Evolutionary conservation across 1,140 invertebrate species (phyloP).

Genomic region (Pachyrhynchus sulphureomaculatus): DNA sequence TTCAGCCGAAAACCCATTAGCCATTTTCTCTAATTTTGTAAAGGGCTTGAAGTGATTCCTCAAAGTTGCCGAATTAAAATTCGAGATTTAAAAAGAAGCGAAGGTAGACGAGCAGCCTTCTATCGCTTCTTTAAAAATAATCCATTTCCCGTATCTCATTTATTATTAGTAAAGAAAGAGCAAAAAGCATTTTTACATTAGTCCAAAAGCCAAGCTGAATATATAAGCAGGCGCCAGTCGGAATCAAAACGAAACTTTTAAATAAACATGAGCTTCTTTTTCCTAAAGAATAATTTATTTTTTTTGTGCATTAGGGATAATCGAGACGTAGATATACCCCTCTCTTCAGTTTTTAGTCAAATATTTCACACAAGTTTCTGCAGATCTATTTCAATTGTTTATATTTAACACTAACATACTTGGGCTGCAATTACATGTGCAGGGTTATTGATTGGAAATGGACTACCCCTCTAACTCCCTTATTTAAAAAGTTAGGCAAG

Average conservation of each 20-base stretch:
- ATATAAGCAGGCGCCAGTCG: conserved; percentile 41
- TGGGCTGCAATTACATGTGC: too few species aligned
- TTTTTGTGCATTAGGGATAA: neutral
- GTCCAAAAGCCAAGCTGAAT: conserved; percentile 42
- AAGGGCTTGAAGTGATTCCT: conserved; percentile 8
- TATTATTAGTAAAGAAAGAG: conserved; percentile 44
- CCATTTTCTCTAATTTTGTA: conserved; percentile 12
- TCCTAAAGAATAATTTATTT: conserved; percentile 26
- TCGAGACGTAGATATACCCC: too few species aligned
- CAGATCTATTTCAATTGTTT: too few species aligned
- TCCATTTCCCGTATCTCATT: conserved; percentile 39
- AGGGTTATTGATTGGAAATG: too few species aligned
- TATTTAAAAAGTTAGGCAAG: too few species aligned
- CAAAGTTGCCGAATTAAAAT: conserved; percentile 19
- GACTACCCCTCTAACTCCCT: too few species aligned
- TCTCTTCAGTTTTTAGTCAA: too few species aligned
- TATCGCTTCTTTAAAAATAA: conserved; percentile 36
- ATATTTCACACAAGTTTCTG: too few species aligned
- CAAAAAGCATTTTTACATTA: conserved; percentile 48
- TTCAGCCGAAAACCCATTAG: conserved; percentile 1
- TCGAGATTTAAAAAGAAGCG: conserved; percentile 5
- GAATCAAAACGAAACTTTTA: conserved; percentile 44
- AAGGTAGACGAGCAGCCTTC: neutral
- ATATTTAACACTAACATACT: too few species aligned
- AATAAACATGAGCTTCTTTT: conserved; percentile 42